Base-by-base conservation (phyloP, 2,113 vertebrate genomes). In the Xenus cinereus region DNA sequence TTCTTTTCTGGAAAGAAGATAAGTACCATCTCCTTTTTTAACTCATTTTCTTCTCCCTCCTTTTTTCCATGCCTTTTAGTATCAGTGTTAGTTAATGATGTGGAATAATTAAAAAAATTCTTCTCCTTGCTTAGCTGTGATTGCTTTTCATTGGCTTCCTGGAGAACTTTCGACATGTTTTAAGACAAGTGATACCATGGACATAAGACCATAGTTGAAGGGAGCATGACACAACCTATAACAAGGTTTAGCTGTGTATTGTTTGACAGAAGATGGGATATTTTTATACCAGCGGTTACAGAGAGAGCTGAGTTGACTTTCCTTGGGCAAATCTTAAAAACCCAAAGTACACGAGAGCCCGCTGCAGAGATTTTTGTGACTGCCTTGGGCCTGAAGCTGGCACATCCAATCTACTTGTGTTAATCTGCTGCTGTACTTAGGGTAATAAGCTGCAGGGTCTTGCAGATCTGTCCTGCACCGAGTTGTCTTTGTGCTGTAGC, bases 281-380 rank as follows among this genome's bases (percentile, higher is more conserved):
- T 92, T 95, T 96, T 91, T 95, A 89, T 71, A 84, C 60, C 21
- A 87, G 30, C 56, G 68, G 68, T 92, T 87, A 57, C 51, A 90
- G 79, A 46, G 54, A 54, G 84, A 43, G 43, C 56, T 72, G 77
- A 92, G 51, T 39, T 68, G 35, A 56, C 80, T 94, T 84, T 81
- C 69, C 80, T 91, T 89, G 60, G 80, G 87, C 73, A 89, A 41
- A 78, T 94, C 57, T 95, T 75, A 46, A 95, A 95, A 88, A 6
- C 7, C 10, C 56, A 74, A 86, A 92, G 39, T 60, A 48, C 30
- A 28, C 43, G 51, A 84, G n/a, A 75, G 73, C 43, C 46, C 43
- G 7, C 16, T 59, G 35, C 63, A 71, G 76, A 89, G 75, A 81
- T 92, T 91, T 84, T 87, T 5, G 1, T 89, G 86, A 77, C 73